Percentiles rank a stretch among this genome's conserved stretches.
phyloP scores from a whole-genome alignment of 2,888 invertebrate genomes.

The Ornithoptera alexandrae region DNA sequence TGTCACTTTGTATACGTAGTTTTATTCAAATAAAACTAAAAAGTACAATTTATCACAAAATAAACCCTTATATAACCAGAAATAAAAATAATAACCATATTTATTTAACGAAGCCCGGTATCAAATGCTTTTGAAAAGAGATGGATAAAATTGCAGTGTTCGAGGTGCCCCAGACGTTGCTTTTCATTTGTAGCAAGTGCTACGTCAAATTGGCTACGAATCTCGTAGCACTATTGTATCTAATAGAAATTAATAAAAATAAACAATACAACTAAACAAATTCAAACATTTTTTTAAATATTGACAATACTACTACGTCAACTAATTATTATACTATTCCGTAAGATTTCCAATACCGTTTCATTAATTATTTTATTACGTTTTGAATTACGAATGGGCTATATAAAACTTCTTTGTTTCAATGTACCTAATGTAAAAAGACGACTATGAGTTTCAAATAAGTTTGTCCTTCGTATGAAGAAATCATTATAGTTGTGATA shows the following conservation, averaged over 20 bases:
- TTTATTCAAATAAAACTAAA: no score
- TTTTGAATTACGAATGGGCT: slow-evolving; percentile 7
- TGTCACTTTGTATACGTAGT: background rate
- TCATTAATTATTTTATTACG: background rate
- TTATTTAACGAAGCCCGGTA: background rate
- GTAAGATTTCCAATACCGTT: background rate
- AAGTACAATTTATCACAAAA: background rate
- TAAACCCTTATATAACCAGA: background rate
- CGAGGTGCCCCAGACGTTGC: slow-evolving; percentile 19
- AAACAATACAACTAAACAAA: background rate
- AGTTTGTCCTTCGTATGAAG: slow-evolving; percentile 13
- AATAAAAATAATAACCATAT: background rate
- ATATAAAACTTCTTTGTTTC: slow-evolving; percentile 22
- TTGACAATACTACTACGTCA: background rate
- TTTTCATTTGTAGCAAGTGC: slow-evolving; percentile 58
- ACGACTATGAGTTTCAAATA: slow-evolving; percentile 22
- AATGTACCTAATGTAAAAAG: slow-evolving; percentile 18
- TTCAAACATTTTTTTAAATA: background rate
- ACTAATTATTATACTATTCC: background rate
- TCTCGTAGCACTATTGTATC: slow-evolving; percentile 51
- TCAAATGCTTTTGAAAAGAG: background rate
- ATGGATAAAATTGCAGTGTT: background rate
- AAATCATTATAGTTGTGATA: slow-evolving; percentile 18
- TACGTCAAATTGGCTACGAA: slow-evolving; percentile 61
- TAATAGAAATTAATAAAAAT: background rate